Evolutionary conservation across 2,888 invertebrate species (phyloP), one percentile per base, ranked within the genome.

Genomic region (Melinaea marsaeus): DNA sequence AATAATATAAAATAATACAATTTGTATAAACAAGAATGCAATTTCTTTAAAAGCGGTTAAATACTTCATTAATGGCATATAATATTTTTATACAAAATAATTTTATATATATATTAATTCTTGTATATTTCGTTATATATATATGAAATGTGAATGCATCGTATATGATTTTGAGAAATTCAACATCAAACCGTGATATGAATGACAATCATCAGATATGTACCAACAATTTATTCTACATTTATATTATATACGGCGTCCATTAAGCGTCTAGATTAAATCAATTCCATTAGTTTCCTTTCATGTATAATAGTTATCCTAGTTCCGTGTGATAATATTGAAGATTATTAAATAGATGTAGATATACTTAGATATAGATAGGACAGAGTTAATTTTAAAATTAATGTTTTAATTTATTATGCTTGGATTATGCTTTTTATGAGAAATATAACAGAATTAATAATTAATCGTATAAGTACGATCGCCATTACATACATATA

Each of bases 201-300:
- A 71, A 70, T 69, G 70, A 71, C 69, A 70, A 62, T 58, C 64
- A 66, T 67, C 69, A 74, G 74, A 74, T 74, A 74, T 74, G 74
- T 74, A 71, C 65, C 64, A 22, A 69, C 68, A 65, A 66, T 68
- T 74, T 72, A 69, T 64, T 66, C 72, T 74, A 74, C 55, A 66
- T 62, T 55, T 60, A 34, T 57, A 60, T 57, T 58, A 46, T 55
- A 56, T 45, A 65, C 9, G 57, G 65, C 60, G 37, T 61, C 54
- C 57, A 61, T 55, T 60, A 68, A 68, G 66, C 63, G 34, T 63
- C 60, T 68, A 66, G 60, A 58, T 62, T 59, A 51, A 60, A 60
- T 85, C 84, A 85, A 85, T 85, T 85, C 86, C 86, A 80, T 85
- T 74, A 76, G 74, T 79, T 79, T 75, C 79, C 79, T 76, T 74